phyloP scores from a whole-genome alignment of 64 coral and sea anemone species.

The Orbicella faveolata region DNA sequence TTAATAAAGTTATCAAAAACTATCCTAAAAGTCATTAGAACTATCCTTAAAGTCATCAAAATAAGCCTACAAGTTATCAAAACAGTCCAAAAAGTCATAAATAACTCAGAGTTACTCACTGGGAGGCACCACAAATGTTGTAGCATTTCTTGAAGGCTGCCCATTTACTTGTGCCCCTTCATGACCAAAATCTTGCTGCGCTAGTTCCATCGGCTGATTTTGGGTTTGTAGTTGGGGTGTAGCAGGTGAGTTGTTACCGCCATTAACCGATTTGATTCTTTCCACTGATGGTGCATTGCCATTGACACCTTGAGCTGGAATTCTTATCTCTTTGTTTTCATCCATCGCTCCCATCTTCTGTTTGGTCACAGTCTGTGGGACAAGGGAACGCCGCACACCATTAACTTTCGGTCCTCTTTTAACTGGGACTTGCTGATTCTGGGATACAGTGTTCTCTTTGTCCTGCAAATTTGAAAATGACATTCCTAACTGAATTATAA shows the following conservation, averaged over 20 bases:
- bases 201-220: not conserved
- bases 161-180: constrained; percentile 6
- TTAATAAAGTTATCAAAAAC: no score
- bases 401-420: constrained; percentile 86
- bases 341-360: constrained; percentile 11
- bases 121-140: constrained; percentile 44
- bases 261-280: not conserved
- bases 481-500: not conserved
- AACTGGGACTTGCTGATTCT: constrained; percentile 24
- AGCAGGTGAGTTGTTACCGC: not conserved
- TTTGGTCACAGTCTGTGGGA: constrained; percentile 33
- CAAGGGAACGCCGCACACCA: constrained; percentile 75
- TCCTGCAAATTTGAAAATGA: constrained; percentile 21
- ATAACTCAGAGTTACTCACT: not conserved
- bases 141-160: constrained; percentile 28
- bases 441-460: constrained; percentile 37
- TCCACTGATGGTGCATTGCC: not conserved
- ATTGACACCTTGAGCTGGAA: not conserved
- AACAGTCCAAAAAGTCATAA: no score
- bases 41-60: no score
- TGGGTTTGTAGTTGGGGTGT: not conserved
- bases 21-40: no score
- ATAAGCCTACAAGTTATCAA: no score
- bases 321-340: constrained; percentile 46
- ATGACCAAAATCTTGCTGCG: not conserved